Evolutionary conservation across 2,888 invertebrate species (phyloP), one percentile per base, ranked within the genome.

Genomic region (Apamea epomidion): DNA sequence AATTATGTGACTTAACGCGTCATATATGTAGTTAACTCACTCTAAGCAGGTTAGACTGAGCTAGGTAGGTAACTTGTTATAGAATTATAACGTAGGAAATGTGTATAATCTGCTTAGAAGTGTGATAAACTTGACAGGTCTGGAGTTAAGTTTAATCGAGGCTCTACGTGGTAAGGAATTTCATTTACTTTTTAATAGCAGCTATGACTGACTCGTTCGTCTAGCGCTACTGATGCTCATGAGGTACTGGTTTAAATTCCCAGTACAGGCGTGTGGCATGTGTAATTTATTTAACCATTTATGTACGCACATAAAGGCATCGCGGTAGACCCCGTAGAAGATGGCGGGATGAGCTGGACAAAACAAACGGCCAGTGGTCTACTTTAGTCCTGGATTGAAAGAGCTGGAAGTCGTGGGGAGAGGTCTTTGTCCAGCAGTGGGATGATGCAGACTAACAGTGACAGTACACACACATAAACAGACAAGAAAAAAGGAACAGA

Each of bases 1-100:
- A 81, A 85, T 85, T 77, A 85, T 72, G 65, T 71, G 85, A 65
- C 76, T 84, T 74, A 69, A 69, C 42, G 72, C 81, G 48, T 87
- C 72, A 80, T 37, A 73, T 58, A 83, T 69, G 67, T 73, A 69
- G 72, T 51, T 51, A 74, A 71, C 68, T 68, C 60, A 60, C n/a
- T 68, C 48, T 69, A 70, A 83, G 68, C 71, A 74, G 69, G 68
- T 77, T 74, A 77, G 14, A 32, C 14, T 67, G 8, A 76, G 67
- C 69, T 60, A 69, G 37, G 21, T 60, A 54, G 48, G 62, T 62
- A 78, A 65, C 80, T 72, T 73, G 68, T 73, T 70, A 71, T 74
- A 42, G 54, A 64, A 71, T 70, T 70, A 76, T 76, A 45, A 48
- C 54, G 21, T 21, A 70, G 73, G 51, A 37, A 65, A 67, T 12